These are phyloP conservation scores for Neosilurus mollespiculum DNA, from an alignment of 2,797 vertebrate species.

Conservation along the genomic window DNA sequence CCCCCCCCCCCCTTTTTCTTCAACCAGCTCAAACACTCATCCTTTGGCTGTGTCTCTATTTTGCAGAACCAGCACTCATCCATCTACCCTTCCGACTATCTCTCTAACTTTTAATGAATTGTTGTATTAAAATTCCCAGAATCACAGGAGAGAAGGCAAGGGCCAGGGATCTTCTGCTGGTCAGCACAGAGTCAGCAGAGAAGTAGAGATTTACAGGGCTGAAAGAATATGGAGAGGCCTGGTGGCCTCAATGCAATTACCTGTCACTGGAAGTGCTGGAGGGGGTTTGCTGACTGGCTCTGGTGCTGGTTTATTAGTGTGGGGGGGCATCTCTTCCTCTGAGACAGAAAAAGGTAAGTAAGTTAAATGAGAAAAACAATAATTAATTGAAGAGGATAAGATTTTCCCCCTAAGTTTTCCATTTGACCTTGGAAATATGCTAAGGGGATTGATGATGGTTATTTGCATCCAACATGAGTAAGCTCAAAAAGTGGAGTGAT, in stretches of 20 bases:
- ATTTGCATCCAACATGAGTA: neutral
- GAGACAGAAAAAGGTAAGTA: conserved; percentile 49
- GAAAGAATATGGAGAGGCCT: conserved; percentile 25
- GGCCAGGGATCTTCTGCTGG: conserved; percentile 35
- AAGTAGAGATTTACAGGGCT: conserved; percentile 27
- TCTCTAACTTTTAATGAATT: conserved; percentile 26
- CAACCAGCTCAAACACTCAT: neutral
- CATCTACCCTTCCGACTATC: conserved; percentile 11
- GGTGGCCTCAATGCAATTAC: conserved; percentile 57
- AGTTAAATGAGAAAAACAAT: conserved; percentile 5
- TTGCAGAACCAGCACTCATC: conserved; percentile 23
- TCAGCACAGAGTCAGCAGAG: conserved; percentile 31
- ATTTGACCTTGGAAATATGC: neutral
- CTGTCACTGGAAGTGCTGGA: conserved; percentile 70
- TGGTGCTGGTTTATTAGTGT: conserved; percentile 60
- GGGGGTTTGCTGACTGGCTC: conserved; percentile 68
- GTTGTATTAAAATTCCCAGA: conserved; percentile 23
- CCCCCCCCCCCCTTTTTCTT: neutral
- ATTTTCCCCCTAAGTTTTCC: neutral
- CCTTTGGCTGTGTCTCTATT: neutral
- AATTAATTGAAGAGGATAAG: neutral
- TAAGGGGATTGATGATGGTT: neutral
- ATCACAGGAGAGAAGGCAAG: conserved; percentile 16
- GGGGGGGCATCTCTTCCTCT: conserved; percentile 75
- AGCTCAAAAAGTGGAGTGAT: neutral